Base-by-base conservation (phyloP, 2,113 vertebrate species). In the Pavo muticus region DNA sequence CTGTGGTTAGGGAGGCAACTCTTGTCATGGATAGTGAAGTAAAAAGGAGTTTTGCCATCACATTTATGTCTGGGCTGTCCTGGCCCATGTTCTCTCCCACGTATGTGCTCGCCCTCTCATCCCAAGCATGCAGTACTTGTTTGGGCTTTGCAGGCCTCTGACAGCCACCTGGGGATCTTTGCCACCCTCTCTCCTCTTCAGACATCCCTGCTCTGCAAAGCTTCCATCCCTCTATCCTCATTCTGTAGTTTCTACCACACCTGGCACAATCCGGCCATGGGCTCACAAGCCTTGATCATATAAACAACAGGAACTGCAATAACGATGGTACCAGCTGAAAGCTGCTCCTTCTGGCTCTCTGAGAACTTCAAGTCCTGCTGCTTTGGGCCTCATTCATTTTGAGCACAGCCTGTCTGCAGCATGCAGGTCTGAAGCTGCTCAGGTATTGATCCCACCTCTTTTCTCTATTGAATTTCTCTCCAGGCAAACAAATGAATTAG, bases 191-290 rank as follows among this genome's bases (percentile, higher is more conserved):
- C 37, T 65, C 29, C 27, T 23, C 52, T 60, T 54, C 11, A 61
- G 42, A 25, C 37, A 59, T 15, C 39, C 11, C 48, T 12, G 11
- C n/a, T 47, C 23, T n/a, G 63, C 16, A 4, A 65, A 90, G 8
- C 2, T 15, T 15, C 75, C n/a, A 1, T 3, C 17, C 30, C 54
- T 8, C 45, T 42, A 3, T 35, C 39, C n/a, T 40, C 27, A 19
- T 57, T 18, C 25, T 21, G 44, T 9, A 40, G 27, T 89, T 52
- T 63, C 77, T 13, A 4, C 27, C 8, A 0, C 8, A 1, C 21
- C 56, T 35, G 89, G 44, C 63, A n/a, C 52, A 14, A 1, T 3
- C 15, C 32, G 16, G 35, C 39, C 0, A 0, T 9, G 23, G 61
- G 7, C 40, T 76, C 59, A 2, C 17, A 27, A 40, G 5, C 17